Evolutionary conservation across 2,888 invertebrate species (phyloP), one percentile per base, ranked within the genome.

Genomic region (Eupithecia inturbata): DNA sequence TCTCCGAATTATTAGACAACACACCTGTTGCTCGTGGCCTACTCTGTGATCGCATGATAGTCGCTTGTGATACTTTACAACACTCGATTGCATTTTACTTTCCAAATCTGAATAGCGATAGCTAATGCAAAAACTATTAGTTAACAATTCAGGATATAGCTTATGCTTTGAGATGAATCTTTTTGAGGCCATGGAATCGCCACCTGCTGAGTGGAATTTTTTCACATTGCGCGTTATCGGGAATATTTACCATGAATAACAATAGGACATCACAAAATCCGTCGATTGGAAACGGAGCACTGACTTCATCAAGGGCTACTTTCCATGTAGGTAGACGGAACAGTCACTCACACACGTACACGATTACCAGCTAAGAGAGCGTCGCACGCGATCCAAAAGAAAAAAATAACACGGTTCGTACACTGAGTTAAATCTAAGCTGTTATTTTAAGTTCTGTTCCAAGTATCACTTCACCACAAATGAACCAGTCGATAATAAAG

Each of bases 301-400:
- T 89, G 87, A 88, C 86, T 90, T 88, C 89, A 87, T 87, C 86
- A 88, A 92, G 88, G 89, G 88, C 88, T 88, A 92, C 91, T 91
- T 91, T 93, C 91, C 92, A 92, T 89, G 87, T 88, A 89, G 85
- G 87, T 87, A 89, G 89, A 89, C 86, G 85, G 87, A 91, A 92
- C 90, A 93, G 93, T 92, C 94, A 93, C 91, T 92, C 90, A 92
- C 92, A 93, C 93, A 91, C 90, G 92, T 88, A 87, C 89, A 86
- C 87, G 88, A 80, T 86, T 88, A 88, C 86, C 89, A 88, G 85
- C 87, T 82, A 87, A 83, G 87, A 90, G 90, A 91, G 90, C 90
- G 92, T 87, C 88, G 91, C 93, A 93, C 93, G 93, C 92, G 92
- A 93, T 92, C 85, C 88, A 90, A 92, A 92, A 91, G 89, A 93